A percentile compares a stretch with the other conserved stretches of the same genome.
Evolutionary conservation across 2,113 vertebrate species (phyloP).

Genomic region (Mustela nigripes): DNA sequence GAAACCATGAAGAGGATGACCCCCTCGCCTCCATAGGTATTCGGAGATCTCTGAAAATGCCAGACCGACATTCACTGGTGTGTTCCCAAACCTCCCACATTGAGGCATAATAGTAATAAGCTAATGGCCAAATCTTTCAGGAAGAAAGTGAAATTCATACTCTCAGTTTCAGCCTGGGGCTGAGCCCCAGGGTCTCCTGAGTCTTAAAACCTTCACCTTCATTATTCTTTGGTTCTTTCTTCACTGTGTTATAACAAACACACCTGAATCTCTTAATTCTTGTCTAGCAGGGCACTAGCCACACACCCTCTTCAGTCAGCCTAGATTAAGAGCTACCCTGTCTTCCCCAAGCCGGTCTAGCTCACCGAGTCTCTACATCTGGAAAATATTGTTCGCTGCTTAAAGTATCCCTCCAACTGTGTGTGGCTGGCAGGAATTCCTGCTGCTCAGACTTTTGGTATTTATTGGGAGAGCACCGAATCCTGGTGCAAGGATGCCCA

Average conservation of each 20-base stretch:
- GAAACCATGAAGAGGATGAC: conserved; percentile 19
- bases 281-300: background rate
- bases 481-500: background rate
- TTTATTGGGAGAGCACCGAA: conserved; percentile 62
- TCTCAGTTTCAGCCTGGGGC: background rate
- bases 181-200: background rate
- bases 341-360: background rate
- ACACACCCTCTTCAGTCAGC: background rate
- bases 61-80: background rate
- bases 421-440: background rate
- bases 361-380: conserved; percentile 55
- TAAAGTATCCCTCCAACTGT: conserved; percentile 1
- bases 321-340: background rate
- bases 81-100: background rate
- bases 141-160: background rate
- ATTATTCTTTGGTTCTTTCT: background rate
- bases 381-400: conserved; percentile 67
- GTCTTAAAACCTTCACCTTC: background rate
- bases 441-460: conserved; percentile 62
- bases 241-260: conserved; percentile 31
- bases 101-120: background rate
- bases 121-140: background rate
- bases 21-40: background rate
- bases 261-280: background rate
- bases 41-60: background rate